Percentiles rank a stretch among this genome's conserved stretches.
Conservation (phyloP, 2,113 vertebrate species). For the Nycticebus coucang region DNA sequence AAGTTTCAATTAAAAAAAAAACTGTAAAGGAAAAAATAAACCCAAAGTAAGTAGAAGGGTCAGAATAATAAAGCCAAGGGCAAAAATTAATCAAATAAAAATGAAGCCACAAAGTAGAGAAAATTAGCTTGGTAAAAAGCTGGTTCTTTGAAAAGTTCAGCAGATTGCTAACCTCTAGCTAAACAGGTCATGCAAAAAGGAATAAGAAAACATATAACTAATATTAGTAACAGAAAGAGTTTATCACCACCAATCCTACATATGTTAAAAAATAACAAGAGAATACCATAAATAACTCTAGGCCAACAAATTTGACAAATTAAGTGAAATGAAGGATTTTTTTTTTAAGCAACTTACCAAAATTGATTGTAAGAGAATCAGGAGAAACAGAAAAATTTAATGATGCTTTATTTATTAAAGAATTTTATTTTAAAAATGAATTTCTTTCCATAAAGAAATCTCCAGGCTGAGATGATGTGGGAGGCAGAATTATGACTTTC, state of each 20-base stretch:
- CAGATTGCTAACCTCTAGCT: background rate
- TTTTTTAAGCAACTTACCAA: background rate
- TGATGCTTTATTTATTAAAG: background rate
- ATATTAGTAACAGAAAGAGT: background rate
- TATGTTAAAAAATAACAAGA: background rate
- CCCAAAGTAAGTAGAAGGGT: background rate
- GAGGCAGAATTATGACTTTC: background rate
- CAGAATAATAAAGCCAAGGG: background rate
- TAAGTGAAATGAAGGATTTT: slow-evolving; percentile 3
- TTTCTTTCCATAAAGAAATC: background rate
- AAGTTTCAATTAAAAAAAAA: slow-evolving; percentile 24
- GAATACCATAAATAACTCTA: background rate
- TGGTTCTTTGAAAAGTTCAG: slow-evolving; percentile 28
- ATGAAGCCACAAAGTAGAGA: background rate
- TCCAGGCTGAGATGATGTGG: background rate
- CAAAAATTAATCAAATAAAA: slow-evolving; percentile 50
- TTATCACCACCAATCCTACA: background rate
- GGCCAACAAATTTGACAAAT: background rate
- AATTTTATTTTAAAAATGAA: background rate
- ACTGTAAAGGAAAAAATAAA: background rate
- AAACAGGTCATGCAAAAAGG: background rate
- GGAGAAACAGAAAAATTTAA: slow-evolving; percentile 22
- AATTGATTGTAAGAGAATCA: slow-evolving; percentile 32
- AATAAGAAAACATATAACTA: background rate
- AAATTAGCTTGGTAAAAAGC: slow-evolving; percentile 3